Evolutionary conservation across 2,888 invertebrate species (phyloP).

Genomic region (Buathra laborator): DNA sequence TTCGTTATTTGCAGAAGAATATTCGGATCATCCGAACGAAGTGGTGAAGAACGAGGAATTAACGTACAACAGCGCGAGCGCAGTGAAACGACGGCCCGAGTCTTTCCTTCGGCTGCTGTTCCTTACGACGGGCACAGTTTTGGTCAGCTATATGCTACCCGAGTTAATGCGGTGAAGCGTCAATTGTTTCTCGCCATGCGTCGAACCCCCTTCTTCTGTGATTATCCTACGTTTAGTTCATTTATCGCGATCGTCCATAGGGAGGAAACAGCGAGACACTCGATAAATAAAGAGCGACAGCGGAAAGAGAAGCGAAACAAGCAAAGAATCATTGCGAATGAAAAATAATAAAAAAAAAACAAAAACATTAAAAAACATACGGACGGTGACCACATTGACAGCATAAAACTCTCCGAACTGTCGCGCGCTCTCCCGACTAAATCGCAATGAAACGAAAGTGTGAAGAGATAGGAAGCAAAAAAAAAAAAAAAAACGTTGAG

Average conservation of each 20-base stretch:
- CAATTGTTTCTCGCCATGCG: constrained; percentile 77
- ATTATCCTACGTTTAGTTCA: constrained; percentile 85
- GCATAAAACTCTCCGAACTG: constrained; percentile 63
- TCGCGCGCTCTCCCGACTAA: constrained; percentile 74
- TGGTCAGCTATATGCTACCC: constrained; percentile 78
- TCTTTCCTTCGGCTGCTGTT: constrained; percentile 73
- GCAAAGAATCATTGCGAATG: background rate
- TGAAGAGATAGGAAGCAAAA: constrained; percentile 54
- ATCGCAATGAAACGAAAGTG: constrained; percentile 66
- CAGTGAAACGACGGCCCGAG: constrained; percentile 73
- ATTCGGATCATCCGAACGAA: constrained; percentile 95
- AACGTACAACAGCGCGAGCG: constrained; percentile 88
- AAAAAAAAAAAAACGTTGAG: constrained; percentile 32
- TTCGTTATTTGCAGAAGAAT: constrained; percentile 88
- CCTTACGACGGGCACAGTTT: constrained; percentile 78
- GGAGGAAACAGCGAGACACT: constrained; percentile 41
- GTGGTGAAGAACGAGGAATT: constrained; percentile 97
- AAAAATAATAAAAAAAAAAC: background rate
- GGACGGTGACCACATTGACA: constrained; percentile 19
- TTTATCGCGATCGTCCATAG: constrained; percentile 75
- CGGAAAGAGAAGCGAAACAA: background rate
- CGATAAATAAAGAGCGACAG: background rate
- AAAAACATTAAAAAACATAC: background rate
- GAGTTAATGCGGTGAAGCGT: constrained; percentile 84
- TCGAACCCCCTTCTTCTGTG: constrained; percentile 84